Conservation (phyloP, 2,888 invertebrate species). For the Drosophila trichaetosa region DNA sequence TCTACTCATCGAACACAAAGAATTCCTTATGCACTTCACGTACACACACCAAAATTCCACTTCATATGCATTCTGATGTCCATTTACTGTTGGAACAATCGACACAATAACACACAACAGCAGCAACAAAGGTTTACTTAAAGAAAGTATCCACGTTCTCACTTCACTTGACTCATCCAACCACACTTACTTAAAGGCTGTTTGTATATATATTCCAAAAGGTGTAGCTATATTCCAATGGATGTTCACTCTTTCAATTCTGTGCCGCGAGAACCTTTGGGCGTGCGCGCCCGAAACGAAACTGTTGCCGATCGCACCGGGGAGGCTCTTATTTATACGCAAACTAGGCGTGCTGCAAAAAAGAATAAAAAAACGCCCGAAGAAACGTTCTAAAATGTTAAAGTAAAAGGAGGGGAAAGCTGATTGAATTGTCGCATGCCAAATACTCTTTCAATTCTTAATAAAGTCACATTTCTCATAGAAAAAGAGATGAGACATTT, state of each 20-base stretch:
- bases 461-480: neutral
- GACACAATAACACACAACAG: constrained; percentile 41
- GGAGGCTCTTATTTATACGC: constrained; percentile 77
- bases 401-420: constrained; percentile 33
- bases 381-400: constrained; percentile 58
- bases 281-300: constrained; percentile 72
- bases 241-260: constrained; percentile 7
- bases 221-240: constrained; percentile 31
- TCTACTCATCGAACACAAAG: constrained; percentile 9
- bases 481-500: neutral
- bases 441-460: constrained; percentile 35
- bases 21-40: constrained; percentile 59
- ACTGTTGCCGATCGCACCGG: constrained; percentile 71
- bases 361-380: constrained; percentile 30
- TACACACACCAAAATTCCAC: constrained; percentile 46
- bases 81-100: constrained; percentile 57
- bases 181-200: constrained; percentile 42
- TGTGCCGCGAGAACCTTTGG: constrained; percentile 46
- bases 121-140: constrained; percentile 29
- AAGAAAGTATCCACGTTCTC: constrained; percentile 57
- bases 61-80: constrained; percentile 54
- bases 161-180: constrained; percentile 38
- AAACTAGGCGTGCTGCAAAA: constrained; percentile 45
- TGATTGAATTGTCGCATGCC: constrained; percentile 3
- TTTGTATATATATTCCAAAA: constrained; percentile 17